Percentiles rank a stretch among this genome's conserved stretches.
Conservation (phyloP, 2,888 invertebrate species). For the Drosophila falleni region DNA sequence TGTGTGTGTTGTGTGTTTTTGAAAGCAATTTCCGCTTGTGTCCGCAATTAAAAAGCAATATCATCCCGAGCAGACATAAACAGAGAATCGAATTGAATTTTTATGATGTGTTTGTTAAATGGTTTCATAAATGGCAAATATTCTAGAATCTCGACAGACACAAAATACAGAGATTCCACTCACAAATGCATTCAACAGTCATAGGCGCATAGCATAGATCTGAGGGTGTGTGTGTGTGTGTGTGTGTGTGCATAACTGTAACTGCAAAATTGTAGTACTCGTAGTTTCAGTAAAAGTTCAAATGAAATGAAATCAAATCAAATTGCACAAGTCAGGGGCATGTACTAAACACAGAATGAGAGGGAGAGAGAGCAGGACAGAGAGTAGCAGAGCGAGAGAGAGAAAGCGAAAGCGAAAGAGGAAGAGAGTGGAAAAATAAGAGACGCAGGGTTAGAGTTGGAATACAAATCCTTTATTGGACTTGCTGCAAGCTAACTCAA, state of each 20-base stretch:
- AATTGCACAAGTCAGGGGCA: constrained; percentile 45
- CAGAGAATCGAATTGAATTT: constrained; percentile 76
- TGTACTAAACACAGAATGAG: neutral
- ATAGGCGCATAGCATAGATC: constrained; percentile 36
- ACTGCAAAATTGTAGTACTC: constrained; percentile 33
- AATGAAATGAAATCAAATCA: constrained; percentile 62
- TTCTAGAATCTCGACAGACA: constrained; percentile 31
- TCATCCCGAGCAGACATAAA: constrained; percentile 63
- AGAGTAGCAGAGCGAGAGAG: neutral
- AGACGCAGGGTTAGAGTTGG: constrained; percentile 6
- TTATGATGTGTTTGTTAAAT: constrained; percentile 81
- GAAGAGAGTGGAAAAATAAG: neutral
- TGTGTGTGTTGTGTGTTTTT: constrained; percentile 41
- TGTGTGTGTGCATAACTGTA: constrained; percentile 26
- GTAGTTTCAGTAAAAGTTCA: constrained; percentile 43
- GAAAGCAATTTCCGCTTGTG: constrained; percentile 81
- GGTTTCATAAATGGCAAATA: constrained; percentile 76
- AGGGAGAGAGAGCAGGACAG: neutral
- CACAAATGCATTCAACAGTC: constrained; percentile 19
- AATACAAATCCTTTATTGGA: constrained; percentile 25
- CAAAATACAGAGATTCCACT: constrained; percentile 13
- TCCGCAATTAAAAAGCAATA: constrained; percentile 84
- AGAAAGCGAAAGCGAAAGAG: neutral
- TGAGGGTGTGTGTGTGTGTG: neutral
- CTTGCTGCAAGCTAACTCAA: constrained; percentile 1